A percentile compares a stretch with the other conserved stretches of the same genome.
Conservation (phyloP, 2,888 invertebrate genomes). For the Drosophila maculinotata region DNA sequence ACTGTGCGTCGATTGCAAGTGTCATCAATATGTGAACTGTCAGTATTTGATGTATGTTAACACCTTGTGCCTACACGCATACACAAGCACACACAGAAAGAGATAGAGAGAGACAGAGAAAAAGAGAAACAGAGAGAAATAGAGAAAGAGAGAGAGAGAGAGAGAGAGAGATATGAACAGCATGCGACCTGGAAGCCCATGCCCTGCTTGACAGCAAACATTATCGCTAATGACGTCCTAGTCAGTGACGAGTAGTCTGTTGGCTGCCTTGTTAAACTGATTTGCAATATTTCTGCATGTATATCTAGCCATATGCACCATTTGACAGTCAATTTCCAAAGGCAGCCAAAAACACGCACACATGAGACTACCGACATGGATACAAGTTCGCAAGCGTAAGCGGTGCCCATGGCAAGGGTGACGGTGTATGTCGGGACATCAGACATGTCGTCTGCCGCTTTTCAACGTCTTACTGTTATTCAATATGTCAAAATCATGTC, state of each 20-base stretch:
- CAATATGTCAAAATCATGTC: conserved; percentile 82
- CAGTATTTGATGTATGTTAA: conserved; percentile 81
- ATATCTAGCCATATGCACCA: conserved; percentile 73
- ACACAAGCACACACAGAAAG: conserved; percentile 18
- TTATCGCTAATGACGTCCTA: conserved; percentile 51
- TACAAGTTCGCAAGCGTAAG: conserved; percentile 25
- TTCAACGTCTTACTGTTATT: conserved; percentile 76
- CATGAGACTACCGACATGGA: conserved; percentile 48
- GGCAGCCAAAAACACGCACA: conserved; percentile 75
- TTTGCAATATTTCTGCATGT: conserved; percentile 75
- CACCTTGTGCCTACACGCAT: conserved; percentile 61
- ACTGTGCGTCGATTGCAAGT: conserved; percentile 61
- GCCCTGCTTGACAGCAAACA: conserved; percentile 73
- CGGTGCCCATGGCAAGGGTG: background rate
- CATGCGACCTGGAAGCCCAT: conserved; percentile 10
- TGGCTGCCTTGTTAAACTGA: conserved; percentile 74
- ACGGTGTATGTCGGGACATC: background rate
- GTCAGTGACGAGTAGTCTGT: conserved; percentile 48
- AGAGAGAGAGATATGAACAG: conserved; percentile 2
- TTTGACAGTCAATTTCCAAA: conserved; percentile 81
- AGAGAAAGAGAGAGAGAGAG: conserved; percentile 4
- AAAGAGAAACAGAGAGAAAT: conserved; percentile 9
- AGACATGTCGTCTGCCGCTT: conserved; percentile 61
- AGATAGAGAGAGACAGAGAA: conserved; percentile 6
- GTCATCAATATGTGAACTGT: conserved; percentile 66